Evolutionary conservation across 1,140 invertebrate genomes (phyloP).

Genomic region (Drosophila bipectinata): DNA sequence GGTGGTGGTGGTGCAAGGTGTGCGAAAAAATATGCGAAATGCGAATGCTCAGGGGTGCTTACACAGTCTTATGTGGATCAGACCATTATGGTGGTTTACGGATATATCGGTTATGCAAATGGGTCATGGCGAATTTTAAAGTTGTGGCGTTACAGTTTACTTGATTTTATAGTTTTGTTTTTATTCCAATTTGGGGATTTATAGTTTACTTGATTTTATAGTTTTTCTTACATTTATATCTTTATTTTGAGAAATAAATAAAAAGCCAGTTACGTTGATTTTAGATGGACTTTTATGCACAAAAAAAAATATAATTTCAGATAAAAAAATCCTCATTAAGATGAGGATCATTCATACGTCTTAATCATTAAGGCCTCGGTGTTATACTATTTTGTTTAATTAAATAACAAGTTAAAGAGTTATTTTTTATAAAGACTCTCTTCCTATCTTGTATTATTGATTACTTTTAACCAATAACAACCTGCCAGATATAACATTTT

Average conservation of each 20-base stretch:
- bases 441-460: background rate
- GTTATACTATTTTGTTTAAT: no score
- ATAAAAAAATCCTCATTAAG: no score
- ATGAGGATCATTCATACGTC: no score
- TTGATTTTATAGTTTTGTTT: slow-evolving; percentile 6
- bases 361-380: no score
- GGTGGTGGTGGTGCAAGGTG: slow-evolving; percentile 57
- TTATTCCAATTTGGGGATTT: background rate
- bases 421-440: no score
- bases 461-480: background rate
- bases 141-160: slow-evolving; percentile 5
- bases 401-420: no score
- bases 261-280: background rate
- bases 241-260: background rate
- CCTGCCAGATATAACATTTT: background rate
- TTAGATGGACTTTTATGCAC: no score
- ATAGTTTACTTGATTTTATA: background rate
- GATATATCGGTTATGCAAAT: slow-evolving; percentile 26
- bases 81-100: slow-evolving; percentile 4
- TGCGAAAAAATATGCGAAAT: slow-evolving; percentile 57
- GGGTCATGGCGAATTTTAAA: slow-evolving; percentile 26
- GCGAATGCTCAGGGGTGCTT: slow-evolving; percentile 36
- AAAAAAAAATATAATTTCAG: no score
- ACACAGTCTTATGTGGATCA: slow-evolving; percentile 14
- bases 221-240: background rate